These are phyloP conservation scores for Eclectus roratus DNA, from an alignment of 2,113 vertebrate genomes.

Conservation along the genomic window DNA sequence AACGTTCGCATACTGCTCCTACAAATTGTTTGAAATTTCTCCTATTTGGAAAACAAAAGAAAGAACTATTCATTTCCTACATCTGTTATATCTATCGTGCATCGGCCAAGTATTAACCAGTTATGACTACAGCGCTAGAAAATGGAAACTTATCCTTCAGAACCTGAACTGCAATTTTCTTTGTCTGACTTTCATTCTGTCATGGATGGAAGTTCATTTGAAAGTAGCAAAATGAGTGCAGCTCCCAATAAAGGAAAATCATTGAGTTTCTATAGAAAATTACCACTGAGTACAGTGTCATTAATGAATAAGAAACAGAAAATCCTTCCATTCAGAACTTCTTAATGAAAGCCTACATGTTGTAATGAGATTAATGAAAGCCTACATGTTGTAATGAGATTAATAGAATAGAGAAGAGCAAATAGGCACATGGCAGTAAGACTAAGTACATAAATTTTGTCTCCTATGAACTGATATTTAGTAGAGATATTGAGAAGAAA, in stretches of 20 bases:
- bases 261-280: background rate
- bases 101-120: background rate
- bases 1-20: background rate
- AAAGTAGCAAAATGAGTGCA: background rate
- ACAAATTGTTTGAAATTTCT: background rate
- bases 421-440: background rate
- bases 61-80: background rate
- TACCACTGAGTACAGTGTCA: background rate
- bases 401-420: background rate
- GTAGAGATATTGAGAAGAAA: background rate
- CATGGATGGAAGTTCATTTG: background rate
- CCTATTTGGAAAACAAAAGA: background rate
- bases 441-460: background rate
- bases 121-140: background rate
- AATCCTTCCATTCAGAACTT: background rate
- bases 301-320: background rate
- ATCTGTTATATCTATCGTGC: background rate
- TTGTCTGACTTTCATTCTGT: background rate
- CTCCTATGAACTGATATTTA: background rate
- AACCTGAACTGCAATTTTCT: background rate
- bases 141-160: background rate
- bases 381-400: background rate
- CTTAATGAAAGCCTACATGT: background rate
- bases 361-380: background rate
- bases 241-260: background rate